phyloP scores from a whole-genome alignment of 2,888 invertebrate species.

The Polietes domitor region DNA sequence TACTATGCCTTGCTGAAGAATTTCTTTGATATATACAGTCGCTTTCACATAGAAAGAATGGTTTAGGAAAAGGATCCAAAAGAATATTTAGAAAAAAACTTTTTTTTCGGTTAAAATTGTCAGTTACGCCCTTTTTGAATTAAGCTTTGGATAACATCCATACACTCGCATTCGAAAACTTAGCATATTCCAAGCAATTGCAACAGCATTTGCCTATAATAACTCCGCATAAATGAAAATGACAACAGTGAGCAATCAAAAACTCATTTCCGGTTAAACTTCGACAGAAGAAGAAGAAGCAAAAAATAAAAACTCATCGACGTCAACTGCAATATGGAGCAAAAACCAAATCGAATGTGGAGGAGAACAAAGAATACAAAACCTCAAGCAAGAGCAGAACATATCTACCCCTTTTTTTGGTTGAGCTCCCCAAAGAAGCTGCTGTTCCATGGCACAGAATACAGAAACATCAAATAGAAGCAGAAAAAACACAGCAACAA shows the following conservation, averaged over 20 bases:
- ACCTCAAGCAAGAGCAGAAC: background rate
- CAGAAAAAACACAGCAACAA: background rate
- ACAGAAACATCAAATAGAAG: background rate
- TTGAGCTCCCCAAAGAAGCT: background rate
- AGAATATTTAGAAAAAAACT: too few relatives aligned
- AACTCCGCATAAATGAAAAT: constrained; percentile 35
- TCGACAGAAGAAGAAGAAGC: background rate
- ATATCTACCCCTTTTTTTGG: constrained; percentile 1
- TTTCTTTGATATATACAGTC: too few relatives aligned
- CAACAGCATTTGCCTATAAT: constrained; percentile 19
- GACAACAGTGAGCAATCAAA: constrained; percentile 62
- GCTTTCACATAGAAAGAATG: too few relatives aligned
- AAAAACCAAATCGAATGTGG: background rate
- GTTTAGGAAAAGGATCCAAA: too few relatives aligned
- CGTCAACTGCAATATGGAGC: constrained; percentile 1
- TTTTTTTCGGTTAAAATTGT: too few relatives aligned
- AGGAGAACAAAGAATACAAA: background rate
- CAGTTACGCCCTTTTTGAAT: too few relatives aligned
- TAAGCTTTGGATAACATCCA: too few relatives aligned
- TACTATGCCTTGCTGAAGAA: too few relatives aligned
- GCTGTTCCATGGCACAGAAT: background rate
- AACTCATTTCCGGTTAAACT: constrained; percentile 64
- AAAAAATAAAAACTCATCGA: constrained; percentile 10
- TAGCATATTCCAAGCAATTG: constrained; percentile 55
- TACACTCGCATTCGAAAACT: too few relatives aligned